Evolutionary conservation across 1,140 invertebrate genomes (phyloP).

Genomic region (Maconellicoccus hirsutus): DNA sequence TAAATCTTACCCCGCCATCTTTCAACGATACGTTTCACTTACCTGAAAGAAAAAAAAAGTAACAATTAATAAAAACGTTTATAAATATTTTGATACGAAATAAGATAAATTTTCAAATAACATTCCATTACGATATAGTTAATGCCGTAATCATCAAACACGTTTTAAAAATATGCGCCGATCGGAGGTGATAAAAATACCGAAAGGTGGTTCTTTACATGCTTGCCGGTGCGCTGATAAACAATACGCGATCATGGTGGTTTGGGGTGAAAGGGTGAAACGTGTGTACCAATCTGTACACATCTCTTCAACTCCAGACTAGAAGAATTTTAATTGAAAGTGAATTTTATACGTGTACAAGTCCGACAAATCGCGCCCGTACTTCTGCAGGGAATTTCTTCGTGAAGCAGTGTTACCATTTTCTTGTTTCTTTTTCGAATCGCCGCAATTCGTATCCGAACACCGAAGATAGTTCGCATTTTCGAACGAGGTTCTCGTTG

Average conservation of each 20-base stretch:
- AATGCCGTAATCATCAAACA: not conserved
- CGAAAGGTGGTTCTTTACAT: conserved; percentile 1
- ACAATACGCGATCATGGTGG: not conserved
- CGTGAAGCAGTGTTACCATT: no score
- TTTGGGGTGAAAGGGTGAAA: not conserved
- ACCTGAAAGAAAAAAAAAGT: not conserved
- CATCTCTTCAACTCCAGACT: no score
- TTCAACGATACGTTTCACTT: not conserved
- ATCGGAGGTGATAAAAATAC: not conserved
- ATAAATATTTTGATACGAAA: not conserved
- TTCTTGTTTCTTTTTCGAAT: no score
- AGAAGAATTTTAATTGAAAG: no score
- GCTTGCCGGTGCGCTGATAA: not conserved
- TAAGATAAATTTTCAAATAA: not conserved
- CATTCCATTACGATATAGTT: not conserved
- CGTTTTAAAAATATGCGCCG: not conserved
- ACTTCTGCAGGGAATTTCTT: no score
- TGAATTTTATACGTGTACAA: no score
- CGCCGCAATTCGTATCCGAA: no score
- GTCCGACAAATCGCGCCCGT: no score
- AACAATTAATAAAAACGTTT: not conserved
- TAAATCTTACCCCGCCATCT: no score
- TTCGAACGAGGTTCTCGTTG: no score
- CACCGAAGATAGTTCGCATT: no score
- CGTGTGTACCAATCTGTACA: no score